A percentile compares a stretch with the other conserved stretches of the same genome.
Conservation (phyloP, 1,140 invertebrate genomes). For the Pseudomyrmex concolor region DNA sequence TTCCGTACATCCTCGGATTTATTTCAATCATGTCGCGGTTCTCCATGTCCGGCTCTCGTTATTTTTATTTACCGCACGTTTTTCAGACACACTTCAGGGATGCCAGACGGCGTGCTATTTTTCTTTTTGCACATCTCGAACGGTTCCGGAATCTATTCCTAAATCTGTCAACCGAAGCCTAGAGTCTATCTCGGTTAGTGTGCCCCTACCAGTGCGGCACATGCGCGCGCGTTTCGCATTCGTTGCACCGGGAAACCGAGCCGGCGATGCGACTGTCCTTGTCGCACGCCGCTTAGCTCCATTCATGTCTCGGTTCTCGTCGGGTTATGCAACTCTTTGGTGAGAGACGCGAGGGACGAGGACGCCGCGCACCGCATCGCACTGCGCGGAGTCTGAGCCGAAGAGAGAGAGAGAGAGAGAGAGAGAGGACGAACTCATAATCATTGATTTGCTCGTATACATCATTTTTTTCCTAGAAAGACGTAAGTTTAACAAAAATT, state of each 20-base stretch:
- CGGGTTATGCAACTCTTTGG: conserved; percentile 71
- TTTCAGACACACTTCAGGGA: too few species aligned
- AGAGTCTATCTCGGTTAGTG: conserved; percentile 56
- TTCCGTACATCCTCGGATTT: not conserved
- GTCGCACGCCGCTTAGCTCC: conserved; percentile 69
- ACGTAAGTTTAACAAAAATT: too few species aligned
- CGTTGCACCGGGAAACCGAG: conserved; percentile 70
- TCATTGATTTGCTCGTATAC: conserved; percentile 22
- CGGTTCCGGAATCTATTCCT: conserved; percentile 31
- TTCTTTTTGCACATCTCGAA: conserved; percentile 8
- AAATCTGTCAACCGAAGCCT: conserved; percentile 43
- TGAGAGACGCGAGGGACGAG: conserved; percentile 47
- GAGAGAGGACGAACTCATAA: conserved; percentile 37
- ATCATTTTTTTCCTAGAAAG: not conserved
- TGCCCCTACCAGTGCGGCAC: conserved; percentile 29
- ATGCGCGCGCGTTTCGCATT: conserved; percentile 40
- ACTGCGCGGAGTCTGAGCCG: conserved; percentile 59
- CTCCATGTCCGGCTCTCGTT: not conserved
- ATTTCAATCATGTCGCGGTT: conserved; percentile 23
- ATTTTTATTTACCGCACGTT: too few species aligned
- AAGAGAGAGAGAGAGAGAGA: not conserved
- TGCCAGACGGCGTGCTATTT: too few species aligned
- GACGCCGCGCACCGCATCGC: conserved; percentile 43
- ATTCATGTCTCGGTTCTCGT: conserved; percentile 74
- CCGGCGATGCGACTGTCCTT: conserved; percentile 61